Evolutionary conservation across 1,140 invertebrate genomes (phyloP), one percentile per base, ranked within the genome.

Genomic region (Atta cephalotes): DNA sequence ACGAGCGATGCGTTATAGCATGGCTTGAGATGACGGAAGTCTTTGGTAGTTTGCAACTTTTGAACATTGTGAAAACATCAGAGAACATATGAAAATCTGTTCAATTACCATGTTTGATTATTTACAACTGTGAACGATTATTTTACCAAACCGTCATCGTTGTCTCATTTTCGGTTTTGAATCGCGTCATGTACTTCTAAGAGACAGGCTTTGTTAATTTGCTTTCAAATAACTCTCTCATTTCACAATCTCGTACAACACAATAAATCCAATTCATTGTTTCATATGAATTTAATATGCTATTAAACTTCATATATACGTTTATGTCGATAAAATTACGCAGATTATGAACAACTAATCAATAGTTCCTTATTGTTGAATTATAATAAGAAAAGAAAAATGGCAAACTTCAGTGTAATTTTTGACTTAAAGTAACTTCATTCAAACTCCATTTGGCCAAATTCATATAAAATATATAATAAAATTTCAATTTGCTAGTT

Each of bases 1-100:
- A 62, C 77, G 88, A 92, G 92, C 93, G 91, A 94, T 94, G 92
- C 88, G 93, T 94, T 94, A 51, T 94, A 94, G 93, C 93, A 94
- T 94, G 87, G 91, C 85, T 86, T 28, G 79, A 88, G 62, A 25
- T 60, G 45, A 53, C 53, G 66, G 53, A 66, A 85, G 28, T 86
- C 60, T 70, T 90, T 70, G 82, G 62, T 78, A 77, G 78, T 88
- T 62, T 58, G 72, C 49, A 51, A 25, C 31, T 85, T 76, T 62
- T 62, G 63, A 79, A 76, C 6, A 68, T 78, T 82, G 63, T 62
- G 28, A 60, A 88, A 66, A 56, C 70, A 74, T 28, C 65, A 81
- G 79, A 81, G 25, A 28, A 56, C 76, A 60, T 80, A 62, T 77
- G 62, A 18, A 60, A 63, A 14, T 12, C 35, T 78, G 31, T 68